Conservation (phyloP, 2,888 invertebrate genomes). For the Nomada hirtipes region DNA sequence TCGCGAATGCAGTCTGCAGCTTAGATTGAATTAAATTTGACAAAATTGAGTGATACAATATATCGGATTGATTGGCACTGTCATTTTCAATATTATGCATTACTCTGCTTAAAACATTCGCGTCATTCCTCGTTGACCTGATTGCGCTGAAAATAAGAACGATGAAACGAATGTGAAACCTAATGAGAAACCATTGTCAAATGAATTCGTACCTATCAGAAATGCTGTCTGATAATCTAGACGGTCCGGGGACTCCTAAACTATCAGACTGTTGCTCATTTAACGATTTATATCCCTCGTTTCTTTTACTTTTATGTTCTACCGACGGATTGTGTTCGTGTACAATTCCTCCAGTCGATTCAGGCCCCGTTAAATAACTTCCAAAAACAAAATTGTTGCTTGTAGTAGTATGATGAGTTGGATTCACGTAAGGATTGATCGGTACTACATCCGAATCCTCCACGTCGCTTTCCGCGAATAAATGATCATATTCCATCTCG, state of each 20-base stretch:
- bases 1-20: constrained; percentile 71
- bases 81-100: constrained; percentile 65
- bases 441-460: constrained; percentile 85
- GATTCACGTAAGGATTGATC: constrained; percentile 72
- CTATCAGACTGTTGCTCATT: constrained; percentile 70
- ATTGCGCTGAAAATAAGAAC: constrained; percentile 68
- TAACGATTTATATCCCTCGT: constrained; percentile 67
- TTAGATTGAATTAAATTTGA: constrained; percentile 72
- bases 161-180: neutral
- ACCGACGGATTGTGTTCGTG: constrained; percentile 67
- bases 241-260: constrained; percentile 79
- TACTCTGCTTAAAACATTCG: constrained; percentile 64
- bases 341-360: constrained; percentile 64
- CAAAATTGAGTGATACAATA: constrained; percentile 67
- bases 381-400: constrained; percentile 73
- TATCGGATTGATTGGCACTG: constrained; percentile 67
- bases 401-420: constrained; percentile 68
- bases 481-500: constrained; percentile 88
- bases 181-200: neutral
- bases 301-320: constrained; percentile 70
- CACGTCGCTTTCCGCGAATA: constrained; percentile 88
- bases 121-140: constrained; percentile 68
- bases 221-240: constrained; percentile 78
- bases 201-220: constrained; percentile 75
- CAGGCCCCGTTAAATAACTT: constrained; percentile 70